Conservation (phyloP, 1,140 invertebrate species). For the Drosophila ohnishii region DNA sequence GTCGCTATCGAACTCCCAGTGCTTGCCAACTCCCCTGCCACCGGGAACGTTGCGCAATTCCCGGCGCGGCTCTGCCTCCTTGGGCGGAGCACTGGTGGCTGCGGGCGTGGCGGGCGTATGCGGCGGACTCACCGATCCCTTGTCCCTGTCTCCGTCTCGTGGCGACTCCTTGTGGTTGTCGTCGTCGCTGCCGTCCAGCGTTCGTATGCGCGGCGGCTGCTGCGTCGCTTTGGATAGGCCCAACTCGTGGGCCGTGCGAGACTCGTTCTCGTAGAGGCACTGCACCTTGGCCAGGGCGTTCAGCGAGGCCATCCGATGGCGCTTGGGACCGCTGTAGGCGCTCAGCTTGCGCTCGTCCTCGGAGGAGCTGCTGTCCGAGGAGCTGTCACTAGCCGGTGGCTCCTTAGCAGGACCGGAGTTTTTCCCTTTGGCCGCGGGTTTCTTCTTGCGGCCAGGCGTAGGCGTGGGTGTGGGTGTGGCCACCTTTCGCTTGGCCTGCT, state of each 20-base stretch:
- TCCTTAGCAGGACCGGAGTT: constrained; percentile 4
- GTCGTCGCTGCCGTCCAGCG: constrained; percentile 73
- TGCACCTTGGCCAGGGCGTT: constrained; percentile 96
- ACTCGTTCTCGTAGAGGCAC: constrained; percentile 95
- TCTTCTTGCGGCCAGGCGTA: constrained; percentile 29
- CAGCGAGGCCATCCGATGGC: constrained; percentile 92
- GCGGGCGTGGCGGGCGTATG: constrained; percentile 22
- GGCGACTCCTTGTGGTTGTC: constrained; percentile 65
- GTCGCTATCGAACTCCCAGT: constrained; percentile 89
- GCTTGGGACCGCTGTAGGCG: constrained; percentile 86
- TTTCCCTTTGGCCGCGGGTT: constrained; percentile 20
- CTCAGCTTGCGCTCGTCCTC: constrained; percentile 76
- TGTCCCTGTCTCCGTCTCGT: constrained; percentile 30
- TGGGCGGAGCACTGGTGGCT: constrained; percentile 11
- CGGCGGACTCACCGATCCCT: constrained; percentile 25
- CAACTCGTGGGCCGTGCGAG: constrained; percentile 87
- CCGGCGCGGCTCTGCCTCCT: constrained; percentile 83
- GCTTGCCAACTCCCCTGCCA: constrained; percentile 89
- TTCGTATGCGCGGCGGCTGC: constrained; percentile 72
- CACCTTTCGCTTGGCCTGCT: constrained; percentile 51
- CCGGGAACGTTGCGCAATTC: constrained; percentile 89
- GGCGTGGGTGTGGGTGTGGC: constrained; percentile 36
- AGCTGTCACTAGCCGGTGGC: constrained; percentile 34
- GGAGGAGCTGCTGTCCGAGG: constrained; percentile 62
- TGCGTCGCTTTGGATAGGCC: constrained; percentile 83